Evolutionary conservation across 92 coral and sea anemone genomes (phyloP).

Genomic region (Plumapathes pennacea): DNA sequence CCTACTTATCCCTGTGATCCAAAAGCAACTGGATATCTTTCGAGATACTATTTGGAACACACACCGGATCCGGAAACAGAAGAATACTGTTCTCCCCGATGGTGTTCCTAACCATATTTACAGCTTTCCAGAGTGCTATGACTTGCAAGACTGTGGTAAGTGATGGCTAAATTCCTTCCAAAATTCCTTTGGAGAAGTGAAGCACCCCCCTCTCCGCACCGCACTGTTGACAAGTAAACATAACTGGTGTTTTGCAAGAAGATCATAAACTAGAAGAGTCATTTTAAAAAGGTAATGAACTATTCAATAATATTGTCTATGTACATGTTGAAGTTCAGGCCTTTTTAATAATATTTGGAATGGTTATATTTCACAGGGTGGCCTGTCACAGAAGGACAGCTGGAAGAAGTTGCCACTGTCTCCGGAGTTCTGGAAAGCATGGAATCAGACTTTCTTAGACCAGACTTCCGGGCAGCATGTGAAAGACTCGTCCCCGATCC

Average conservation of each 20-base stretch:
- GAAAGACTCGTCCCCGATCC: slow-evolving; percentile 31
- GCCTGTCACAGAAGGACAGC: slow-evolving; percentile 22
- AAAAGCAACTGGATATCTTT: slow-evolving; percentile 38
- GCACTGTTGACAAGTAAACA: too few species aligned
- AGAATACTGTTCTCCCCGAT: slow-evolving; percentile 27
- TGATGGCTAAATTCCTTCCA: too few species aligned
- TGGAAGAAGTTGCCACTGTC: slow-evolving; percentile 21
- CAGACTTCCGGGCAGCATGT: slow-evolving; percentile 23
- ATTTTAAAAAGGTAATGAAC: too few species aligned
- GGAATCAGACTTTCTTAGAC: slow-evolving; percentile 21
- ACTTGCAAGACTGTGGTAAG: slow-evolving; percentile 33
- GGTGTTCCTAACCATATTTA: slow-evolving; percentile 33
- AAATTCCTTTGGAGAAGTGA: too few species aligned
- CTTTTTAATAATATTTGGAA: too few species aligned
- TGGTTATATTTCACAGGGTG: slow-evolving; percentile 22
- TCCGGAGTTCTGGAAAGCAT: slow-evolving; percentile 23
- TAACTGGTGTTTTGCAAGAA: too few species aligned
- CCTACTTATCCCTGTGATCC: slow-evolving; percentile 29
- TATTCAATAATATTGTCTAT: too few species aligned
- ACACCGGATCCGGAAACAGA: slow-evolving; percentile 18
- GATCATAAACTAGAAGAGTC: too few species aligned
- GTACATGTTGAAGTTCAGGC: too few species aligned
- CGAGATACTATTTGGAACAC: slow-evolving; percentile 39
- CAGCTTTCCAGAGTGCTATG: slow-evolving; percentile 38
- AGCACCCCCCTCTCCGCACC: too few species aligned